Conservation (phyloP, 2,888 invertebrate species). For the Mythimna pallens region DNA sequence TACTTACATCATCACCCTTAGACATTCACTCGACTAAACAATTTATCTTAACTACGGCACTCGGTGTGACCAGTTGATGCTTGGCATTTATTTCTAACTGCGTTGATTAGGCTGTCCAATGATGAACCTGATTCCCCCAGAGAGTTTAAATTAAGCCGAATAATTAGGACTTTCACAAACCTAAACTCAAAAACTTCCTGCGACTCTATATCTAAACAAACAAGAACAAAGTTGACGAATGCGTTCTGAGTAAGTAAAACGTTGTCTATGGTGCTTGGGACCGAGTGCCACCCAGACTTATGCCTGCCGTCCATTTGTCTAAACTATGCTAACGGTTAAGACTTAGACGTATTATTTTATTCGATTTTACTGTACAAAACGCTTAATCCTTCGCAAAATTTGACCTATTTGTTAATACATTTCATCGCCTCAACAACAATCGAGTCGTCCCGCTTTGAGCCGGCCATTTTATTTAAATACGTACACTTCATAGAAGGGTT, state of each 20-base stretch:
- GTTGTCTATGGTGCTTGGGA: slow-evolving; percentile 35
- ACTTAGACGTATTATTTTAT: slow-evolving; percentile 79
- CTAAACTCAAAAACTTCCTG: slow-evolving; percentile 29
- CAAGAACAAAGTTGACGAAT: slow-evolving; percentile 24
- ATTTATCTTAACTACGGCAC: slow-evolving; percentile 81
- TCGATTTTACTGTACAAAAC: slow-evolving; percentile 89
- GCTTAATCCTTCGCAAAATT: slow-evolving; percentile 86
- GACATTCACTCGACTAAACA: slow-evolving; percentile 79
- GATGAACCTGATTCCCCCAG: slow-evolving; percentile 46
- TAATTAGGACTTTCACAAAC: slow-evolving; percentile 42
- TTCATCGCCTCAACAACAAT: slow-evolving; percentile 73
- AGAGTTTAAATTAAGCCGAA: slow-evolving; percentile 39
- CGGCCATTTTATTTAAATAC: slow-evolving; percentile 79
- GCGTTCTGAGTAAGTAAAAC: slow-evolving; percentile 6
- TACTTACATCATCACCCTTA: slow-evolving; percentile 71
- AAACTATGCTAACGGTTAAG: slow-evolving; percentile 83
- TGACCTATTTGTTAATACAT: slow-evolving; percentile 82
- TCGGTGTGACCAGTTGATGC: slow-evolving; percentile 66
- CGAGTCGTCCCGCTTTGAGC: slow-evolving; percentile 81
- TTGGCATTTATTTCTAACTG: slow-evolving; percentile 25
- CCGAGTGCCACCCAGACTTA: slow-evolving; percentile 78
- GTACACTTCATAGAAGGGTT: slow-evolving; percentile 88
- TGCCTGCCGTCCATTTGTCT: slow-evolving; percentile 78
- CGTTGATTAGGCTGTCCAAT: slow-evolving; percentile 53
- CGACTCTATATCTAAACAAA: slow-evolving; percentile 14